Base-by-base conservation (phyloP, 2,888 invertebrate species). In the Apomyelois bistriatella region DNA sequence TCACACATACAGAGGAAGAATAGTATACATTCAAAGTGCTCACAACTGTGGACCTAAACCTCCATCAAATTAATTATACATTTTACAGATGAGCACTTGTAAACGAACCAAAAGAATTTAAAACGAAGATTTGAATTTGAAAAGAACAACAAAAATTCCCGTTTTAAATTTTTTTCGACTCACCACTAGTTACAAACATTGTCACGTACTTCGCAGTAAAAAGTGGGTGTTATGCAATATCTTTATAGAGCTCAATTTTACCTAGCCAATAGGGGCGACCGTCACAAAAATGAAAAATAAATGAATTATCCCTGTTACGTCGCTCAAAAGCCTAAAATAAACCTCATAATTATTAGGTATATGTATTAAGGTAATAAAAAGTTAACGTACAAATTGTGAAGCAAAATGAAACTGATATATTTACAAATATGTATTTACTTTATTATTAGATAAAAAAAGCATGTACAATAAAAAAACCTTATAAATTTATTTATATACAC, bases 1-100 rank as follows among this genome's bases (percentile, higher is more conserved):
- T 0, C 90, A 90, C 54, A 90, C 90, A 0, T 88, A 79, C 64
- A 76, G 85, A 30, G 90, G 89, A 10, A 68, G 88, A 48, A 85
- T 90, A 47, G 87, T 90, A 1, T 90, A 90, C 53, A 87, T 89
- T 59, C 89, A 90, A 56, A 84, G 88, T 60, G 76, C 76, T 28
- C 90, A 90, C 56, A 90, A 85, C 50, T 90, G 90, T 49, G 90
- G 90, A 0, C 89, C 89, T 0, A 87, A 84, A 57, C 89, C 89
- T 1, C 79, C 85, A 1, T 58, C 58, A 8, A 60, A 53, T 42
- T 63, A 54, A 22, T 22, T 22, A 22, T 22, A 5, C 22, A 5
- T n/a, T n/a, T n/a, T 22, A 22, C 22, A 22, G 22, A 22, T 5
- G 5, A 22, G 2, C 2, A 48, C 22, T 22, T 22, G 22, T 5